A percentile compares a stretch with the other conserved stretches of the same genome.
Conservation (phyloP, 2,797 vertebrate species). For the Florisuga fusca region DNA sequence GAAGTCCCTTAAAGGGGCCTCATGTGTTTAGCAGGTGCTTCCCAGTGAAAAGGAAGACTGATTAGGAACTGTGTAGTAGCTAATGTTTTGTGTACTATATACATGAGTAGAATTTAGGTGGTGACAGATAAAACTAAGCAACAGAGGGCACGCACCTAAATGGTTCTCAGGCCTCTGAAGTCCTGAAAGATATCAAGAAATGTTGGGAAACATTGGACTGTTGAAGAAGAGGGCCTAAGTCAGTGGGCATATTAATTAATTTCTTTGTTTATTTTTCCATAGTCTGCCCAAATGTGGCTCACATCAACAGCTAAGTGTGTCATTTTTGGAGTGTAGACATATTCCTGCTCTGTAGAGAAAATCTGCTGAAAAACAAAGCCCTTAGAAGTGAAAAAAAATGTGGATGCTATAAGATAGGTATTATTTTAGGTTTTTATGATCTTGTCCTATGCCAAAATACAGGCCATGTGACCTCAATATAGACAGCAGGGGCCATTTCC, state of each 20-base stretch:
- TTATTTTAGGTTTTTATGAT: background rate
- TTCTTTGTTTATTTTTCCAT: background rate
- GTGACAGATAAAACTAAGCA: constrained; percentile 54
- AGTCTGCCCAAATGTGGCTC: background rate
- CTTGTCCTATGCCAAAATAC: background rate
- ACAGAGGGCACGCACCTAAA: background rate
- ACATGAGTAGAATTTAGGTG: constrained; percentile 66
- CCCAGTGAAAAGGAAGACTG: constrained; percentile 70
- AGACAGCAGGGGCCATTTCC: background rate
- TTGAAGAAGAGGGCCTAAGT: background rate
- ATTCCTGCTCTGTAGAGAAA: background rate
- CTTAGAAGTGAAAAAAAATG: background rate
- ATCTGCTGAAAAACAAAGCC: background rate
- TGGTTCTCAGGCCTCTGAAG: constrained; percentile 16
- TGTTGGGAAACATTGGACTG: background rate
- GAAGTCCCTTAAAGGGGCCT: constrained; percentile 50
- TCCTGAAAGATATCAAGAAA: background rate
- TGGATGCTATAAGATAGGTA: background rate
- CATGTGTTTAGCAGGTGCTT: constrained; percentile 69
- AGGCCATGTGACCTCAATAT: background rate
- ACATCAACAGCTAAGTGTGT: background rate
- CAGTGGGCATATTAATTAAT: background rate
- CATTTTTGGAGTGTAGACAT: background rate
- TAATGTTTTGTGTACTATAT: constrained; percentile 79
- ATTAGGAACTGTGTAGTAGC: constrained; percentile 73